Percentiles rank a stretch among this genome's conserved stretches.
Conservation (phyloP, 2,113 vertebrate genomes). For the Procavia capensis region DNA sequence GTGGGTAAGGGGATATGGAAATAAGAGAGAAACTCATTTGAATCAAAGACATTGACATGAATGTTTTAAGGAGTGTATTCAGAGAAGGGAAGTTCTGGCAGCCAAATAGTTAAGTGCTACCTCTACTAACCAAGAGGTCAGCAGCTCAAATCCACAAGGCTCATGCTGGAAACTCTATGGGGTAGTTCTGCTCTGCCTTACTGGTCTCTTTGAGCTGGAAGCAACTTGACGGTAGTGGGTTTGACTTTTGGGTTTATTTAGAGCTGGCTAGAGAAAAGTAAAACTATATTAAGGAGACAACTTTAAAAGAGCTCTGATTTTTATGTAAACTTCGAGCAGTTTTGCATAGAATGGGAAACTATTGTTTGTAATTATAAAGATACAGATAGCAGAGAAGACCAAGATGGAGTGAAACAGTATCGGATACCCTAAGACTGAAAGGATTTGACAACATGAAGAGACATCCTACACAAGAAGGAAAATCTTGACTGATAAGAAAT, state of each 20-base stretch:
- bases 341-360: background rate
- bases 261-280: background rate
- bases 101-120: no score
- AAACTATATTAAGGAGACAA: background rate
- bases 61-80: no score
- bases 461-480: background rate
- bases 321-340: background rate
- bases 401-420: background rate
- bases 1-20: background rate
- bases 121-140: no score
- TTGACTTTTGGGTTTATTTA: no score
- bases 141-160: no score
- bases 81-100: no score
- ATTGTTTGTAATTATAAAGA: background rate
- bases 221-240: no score
- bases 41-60: background rate
- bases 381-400: rapidly evolving
- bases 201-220: no score
- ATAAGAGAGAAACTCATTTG: background rate
- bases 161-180: no score
- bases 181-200: no score
- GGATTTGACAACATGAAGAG: background rate
- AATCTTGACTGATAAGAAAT: background rate
- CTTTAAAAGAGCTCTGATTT: background rate
- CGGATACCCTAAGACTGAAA: no score